Evolutionary conservation across 2,888 invertebrate genomes (phyloP).

Genomic region (Timema cristinae): DNA sequence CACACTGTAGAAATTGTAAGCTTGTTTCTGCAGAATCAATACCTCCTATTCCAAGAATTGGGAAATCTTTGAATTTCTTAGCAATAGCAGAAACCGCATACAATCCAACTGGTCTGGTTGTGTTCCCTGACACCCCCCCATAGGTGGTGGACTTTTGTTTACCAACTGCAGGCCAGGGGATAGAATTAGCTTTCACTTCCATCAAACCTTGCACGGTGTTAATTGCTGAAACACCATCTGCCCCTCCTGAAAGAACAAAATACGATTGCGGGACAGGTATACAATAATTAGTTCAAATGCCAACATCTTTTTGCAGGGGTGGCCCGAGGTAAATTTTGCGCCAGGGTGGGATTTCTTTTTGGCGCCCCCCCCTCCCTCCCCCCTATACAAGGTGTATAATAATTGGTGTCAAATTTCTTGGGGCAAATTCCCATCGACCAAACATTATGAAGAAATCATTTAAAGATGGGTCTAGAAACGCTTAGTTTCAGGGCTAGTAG

Average conservation of each 20-base stretch:
- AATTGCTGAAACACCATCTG: conserved; percentile 93
- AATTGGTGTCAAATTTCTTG: too few species aligned
- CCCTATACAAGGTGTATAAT: too few species aligned
- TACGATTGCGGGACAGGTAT: neutral
- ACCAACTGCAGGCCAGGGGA: conserved; percentile 92
- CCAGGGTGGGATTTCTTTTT: too few species aligned
- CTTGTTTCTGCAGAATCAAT: conserved; percentile 95
- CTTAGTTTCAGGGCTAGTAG: too few species aligned
- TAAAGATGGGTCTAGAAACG: too few species aligned
- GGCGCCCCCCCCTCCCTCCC: too few species aligned
- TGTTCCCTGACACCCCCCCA: conserved; percentile 91
- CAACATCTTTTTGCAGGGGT: too few species aligned
- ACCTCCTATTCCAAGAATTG: conserved; percentile 94
- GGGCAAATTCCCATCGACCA: too few species aligned
- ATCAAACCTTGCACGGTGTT: conserved; percentile 96
- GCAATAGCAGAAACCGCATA: conserved; percentile 87
- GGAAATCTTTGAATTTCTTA: conserved; percentile 77
- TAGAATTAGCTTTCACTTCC: conserved; percentile 74
- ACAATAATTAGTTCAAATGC: too few species aligned
- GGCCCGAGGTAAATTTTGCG: too few species aligned
- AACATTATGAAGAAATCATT: too few species aligned
- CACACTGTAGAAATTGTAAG: conserved; percentile 90
- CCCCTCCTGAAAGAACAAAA: conserved; percentile 60
- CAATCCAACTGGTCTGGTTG: conserved; percentile 91
- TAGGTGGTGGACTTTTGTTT: conserved; percentile 77